These are phyloP conservation scores for Germaria angustata DNA, from an alignment of 2,888 invertebrate genomes.

Conservation along the genomic window DNA sequence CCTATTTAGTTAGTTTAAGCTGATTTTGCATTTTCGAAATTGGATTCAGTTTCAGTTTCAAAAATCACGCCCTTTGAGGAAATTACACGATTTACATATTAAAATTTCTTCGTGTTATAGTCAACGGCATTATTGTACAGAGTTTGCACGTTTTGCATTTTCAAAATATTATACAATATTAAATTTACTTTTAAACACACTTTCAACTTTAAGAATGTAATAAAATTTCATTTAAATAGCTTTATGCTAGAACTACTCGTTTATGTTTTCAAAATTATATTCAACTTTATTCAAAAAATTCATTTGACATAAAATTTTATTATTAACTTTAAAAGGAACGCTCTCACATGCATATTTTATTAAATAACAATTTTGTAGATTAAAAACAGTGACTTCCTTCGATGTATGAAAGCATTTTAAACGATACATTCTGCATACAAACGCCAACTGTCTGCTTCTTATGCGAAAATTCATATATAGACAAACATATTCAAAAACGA, in stretches of 20 bases:
- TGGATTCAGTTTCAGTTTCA: too few relatives aligned
- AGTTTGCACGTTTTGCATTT: too few relatives aligned
- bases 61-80: too few relatives aligned
- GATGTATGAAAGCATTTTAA: slow-evolving; percentile 20
- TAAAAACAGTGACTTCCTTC: not conserved
- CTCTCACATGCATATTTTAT: slow-evolving; percentile 28
- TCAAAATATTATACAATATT: too few relatives aligned
- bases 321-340: not conserved
- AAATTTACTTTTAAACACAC: too few relatives aligned
- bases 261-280: not conserved
- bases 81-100: too few relatives aligned
- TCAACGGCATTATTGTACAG: too few relatives aligned
- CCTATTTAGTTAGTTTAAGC: too few relatives aligned
- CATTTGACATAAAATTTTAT: slow-evolving; percentile 45
- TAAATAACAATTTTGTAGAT: slow-evolving; percentile 57
- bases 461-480: not conserved
- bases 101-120: too few relatives aligned
- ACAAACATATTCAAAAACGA: slow-evolving; percentile 9
- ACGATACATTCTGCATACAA: slow-evolving; percentile 38
- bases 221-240: not conserved
- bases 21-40: too few relatives aligned
- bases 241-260: not conserved
- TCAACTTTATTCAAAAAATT: slow-evolving; percentile 3
- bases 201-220: not conserved
- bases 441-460: slow-evolving; percentile 27